Evolutionary conservation across 1,140 invertebrate species (phyloP).

Genomic region (Triops cancriformis): DNA sequence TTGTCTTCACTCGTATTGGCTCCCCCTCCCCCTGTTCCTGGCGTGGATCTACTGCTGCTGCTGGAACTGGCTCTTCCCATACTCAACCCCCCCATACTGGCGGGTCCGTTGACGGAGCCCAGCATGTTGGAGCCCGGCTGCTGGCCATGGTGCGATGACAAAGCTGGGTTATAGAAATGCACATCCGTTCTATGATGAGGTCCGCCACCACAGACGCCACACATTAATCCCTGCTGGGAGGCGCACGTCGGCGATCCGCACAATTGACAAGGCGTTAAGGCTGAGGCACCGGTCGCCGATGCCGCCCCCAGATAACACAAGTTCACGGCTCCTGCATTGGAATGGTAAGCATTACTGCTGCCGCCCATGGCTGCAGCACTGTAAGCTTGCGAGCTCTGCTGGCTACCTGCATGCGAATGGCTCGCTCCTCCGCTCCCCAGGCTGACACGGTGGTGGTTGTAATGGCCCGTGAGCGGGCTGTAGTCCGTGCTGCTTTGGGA

Average conservation of each 20-base stretch:
- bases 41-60: not conserved
- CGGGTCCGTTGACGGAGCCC: not conserved
- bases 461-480: not conserved
- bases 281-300: not conserved
- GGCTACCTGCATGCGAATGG: not conserved
- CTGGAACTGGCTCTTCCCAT: not conserved
- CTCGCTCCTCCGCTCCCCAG: not conserved
- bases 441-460: not conserved
- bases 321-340: not conserved
- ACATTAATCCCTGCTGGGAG: conserved; percentile 3
- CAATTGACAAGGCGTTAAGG: conserved; percentile 10
- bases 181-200: conserved; percentile 5
- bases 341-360: not conserved
- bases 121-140: not conserved
- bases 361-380: not conserved
- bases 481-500: not conserved
- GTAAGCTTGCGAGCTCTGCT: not conserved
- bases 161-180: conserved; percentile 6
- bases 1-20: not conserved
- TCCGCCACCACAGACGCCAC: not conserved
- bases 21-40: not conserved
- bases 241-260: conserved; percentile 11
- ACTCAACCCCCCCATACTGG: not conserved
- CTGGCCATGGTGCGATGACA: not conserved
- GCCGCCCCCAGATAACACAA: not conserved